A percentile compares a stretch with the other conserved stretches of the same genome.
These are phyloP conservation scores for Eubucco bourcierii DNA, from an alignment of 2,113 vertebrate species.

Conservation along the genomic window DNA sequence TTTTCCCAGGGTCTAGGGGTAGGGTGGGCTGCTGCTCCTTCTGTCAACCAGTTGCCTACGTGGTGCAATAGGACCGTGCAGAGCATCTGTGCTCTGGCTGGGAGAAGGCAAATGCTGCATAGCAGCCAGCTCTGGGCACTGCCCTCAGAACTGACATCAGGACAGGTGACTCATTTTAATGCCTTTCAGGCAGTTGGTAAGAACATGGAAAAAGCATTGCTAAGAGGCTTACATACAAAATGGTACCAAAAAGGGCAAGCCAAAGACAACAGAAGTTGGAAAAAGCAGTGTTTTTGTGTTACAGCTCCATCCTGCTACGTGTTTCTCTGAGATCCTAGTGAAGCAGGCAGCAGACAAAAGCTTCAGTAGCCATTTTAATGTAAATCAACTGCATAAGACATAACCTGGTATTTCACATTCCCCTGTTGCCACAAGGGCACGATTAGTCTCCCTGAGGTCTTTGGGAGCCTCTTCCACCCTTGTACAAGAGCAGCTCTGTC, in stretches of 20 bases:
- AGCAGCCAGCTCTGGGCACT: background rate
- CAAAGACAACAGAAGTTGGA: background rate
- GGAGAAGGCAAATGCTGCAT: background rate
- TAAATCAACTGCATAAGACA: background rate
- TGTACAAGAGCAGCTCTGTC: background rate
- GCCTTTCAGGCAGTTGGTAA: background rate
- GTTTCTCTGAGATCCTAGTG: constrained; percentile 16
- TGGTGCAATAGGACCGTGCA: background rate
- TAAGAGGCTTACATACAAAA: background rate
- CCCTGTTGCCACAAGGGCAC: background rate
- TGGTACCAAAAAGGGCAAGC: background rate
- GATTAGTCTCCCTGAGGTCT: background rate
- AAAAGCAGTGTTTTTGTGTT: background rate
- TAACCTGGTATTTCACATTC: background rate
- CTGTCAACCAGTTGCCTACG: background rate
- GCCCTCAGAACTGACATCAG: background rate
- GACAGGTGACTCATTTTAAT: background rate
- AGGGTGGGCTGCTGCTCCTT: background rate
- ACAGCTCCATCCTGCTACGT: background rate
- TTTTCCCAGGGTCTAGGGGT: background rate
- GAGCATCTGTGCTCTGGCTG: background rate
- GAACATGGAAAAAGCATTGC: background rate
- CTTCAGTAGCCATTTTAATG: constrained; percentile 24
- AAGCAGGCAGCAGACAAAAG: background rate
- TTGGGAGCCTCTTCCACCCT: background rate